A percentile compares a stretch with the other conserved stretches of the same genome.
Conservation (phyloP, 2,888 invertebrate genomes). For the Schizotus pectinicornis region DNA sequence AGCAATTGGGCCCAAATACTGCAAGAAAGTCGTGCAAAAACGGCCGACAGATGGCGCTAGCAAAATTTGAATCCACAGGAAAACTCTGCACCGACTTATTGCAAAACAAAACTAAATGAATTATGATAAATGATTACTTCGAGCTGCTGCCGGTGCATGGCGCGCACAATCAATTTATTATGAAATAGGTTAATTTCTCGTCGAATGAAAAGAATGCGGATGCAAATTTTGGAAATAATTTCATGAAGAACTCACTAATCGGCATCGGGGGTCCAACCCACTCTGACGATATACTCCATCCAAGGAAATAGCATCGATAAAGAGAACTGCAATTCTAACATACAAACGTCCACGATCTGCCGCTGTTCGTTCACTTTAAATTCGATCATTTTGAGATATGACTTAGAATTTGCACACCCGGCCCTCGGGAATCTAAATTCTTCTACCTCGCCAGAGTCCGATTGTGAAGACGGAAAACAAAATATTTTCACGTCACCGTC, state of each 20-base stretch:
- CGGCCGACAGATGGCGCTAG: too few species aligned
- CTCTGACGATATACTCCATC: slow-evolving; percentile 94
- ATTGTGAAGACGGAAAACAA: slow-evolving; percentile 84
- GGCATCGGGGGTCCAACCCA: slow-evolving; percentile 94
- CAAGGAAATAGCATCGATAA: slow-evolving; percentile 85
- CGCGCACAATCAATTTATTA: too few species aligned
- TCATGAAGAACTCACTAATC: slow-evolving; percentile 71
- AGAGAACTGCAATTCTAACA: slow-evolving; percentile 77
- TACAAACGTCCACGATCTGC: slow-evolving; percentile 77
- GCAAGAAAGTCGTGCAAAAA: slow-evolving; percentile 35
- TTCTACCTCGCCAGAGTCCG: slow-evolving; percentile 79
- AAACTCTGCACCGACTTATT: too few species aligned
- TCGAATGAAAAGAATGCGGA: not conserved
- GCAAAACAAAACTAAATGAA: too few species aligned
- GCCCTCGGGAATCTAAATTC: slow-evolving; percentile 89
- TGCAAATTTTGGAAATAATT: not conserved
- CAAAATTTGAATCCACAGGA: too few species aligned
- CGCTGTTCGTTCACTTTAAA: slow-evolving; percentile 70
- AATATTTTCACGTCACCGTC: slow-evolving; percentile 91
- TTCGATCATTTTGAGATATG: slow-evolving; percentile 84
- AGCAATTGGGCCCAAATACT: slow-evolving; percentile 94
- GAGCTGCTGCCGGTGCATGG: too few species aligned
- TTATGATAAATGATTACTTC: too few species aligned
- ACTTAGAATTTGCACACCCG: slow-evolving; percentile 90
- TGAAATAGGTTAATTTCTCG: not conserved